Base-by-base conservation (phyloP, 1,140 invertebrate genomes). In the Heliconius hewitsoni region DNA sequence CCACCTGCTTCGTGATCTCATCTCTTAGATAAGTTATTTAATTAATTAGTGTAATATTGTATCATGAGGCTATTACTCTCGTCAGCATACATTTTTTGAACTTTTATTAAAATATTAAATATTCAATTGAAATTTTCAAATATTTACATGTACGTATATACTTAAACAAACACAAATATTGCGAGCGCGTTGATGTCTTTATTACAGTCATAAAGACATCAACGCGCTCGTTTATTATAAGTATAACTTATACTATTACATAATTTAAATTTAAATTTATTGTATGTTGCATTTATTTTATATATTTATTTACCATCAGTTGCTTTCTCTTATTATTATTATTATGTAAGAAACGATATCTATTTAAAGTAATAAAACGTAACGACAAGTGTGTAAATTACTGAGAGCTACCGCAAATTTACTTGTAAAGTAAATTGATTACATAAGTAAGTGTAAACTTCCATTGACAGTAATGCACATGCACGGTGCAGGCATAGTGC, bases 161-260 rank as follows among this genome's bases (percentile, higher is more conserved):
- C 6, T 52, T 52, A 19, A 52, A 57, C 8, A n/a, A 11, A 57
- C 55, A 23, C 9, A n/a, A 23, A n/a, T 76, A 70, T 76, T 23
- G 55, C 27, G 30, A 82, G 70, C 81, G 80, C 84, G 84, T 85
- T 84, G 84, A 85, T 82, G 84, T 86, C 85, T 85, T 83, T 82
- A 82, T 46, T 81, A 82, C n/a, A n/a, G 30, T 8, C 4, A 57
- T 37, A 74, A 57, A 74, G 27, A 57, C 60, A 46, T 76, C 57
- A 66, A 76, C 55, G 74, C 60, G 60, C 60, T 66, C 55, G 13
- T 66, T 66, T 66, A 11, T 16, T 66, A 27, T 27, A 30, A 30
- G 27, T 66, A 66, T 13, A 66, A n/a, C 9, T 66, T 23, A 8
- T 9, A 9, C 23, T 3, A 57, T n/a, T 57, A 46, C 13, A 16